Evolutionary conservation across 2,113 vertebrate genomes (phyloP).

Genomic region (Calcarius ornatus): DNA sequence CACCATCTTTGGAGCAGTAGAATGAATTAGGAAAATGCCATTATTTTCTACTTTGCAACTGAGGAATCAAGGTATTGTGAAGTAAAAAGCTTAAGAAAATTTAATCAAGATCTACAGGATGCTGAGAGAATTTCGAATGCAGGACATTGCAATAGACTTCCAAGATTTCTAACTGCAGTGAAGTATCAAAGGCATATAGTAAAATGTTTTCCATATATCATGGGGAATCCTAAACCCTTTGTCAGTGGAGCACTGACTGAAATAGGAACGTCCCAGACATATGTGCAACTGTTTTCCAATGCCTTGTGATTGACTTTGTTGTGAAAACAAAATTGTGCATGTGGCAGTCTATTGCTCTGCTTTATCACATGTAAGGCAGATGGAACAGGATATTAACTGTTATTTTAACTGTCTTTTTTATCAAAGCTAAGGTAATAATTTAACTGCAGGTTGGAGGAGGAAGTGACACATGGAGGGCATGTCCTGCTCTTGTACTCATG

Average conservation of each 20-base stretch:
- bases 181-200: neutral
- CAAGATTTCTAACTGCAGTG: neutral
- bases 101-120: neutral
- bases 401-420: neutral
- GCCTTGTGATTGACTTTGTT: neutral
- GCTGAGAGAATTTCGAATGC: neutral
- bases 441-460: neutral
- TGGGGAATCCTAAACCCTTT: neutral
- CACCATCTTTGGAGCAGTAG: neutral
- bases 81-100: neutral
- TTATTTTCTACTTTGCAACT: constrained; percentile 30
- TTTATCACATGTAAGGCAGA: neutral
- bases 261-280: neutral
- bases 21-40: neutral
- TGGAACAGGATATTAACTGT: neutral
- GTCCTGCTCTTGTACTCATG: constrained; percentile 61
- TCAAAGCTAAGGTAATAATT: neutral
- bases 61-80: neutral
- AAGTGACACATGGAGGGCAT: neutral
- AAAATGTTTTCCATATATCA: neutral
- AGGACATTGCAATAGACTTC: neutral
- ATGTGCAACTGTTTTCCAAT: neutral
- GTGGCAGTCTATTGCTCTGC: neutral
- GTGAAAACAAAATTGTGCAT: neutral
- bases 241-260: neutral